Evolutionary conservation across 2,113 vertebrate species (phyloP).

Genomic region (Anoura caudifer): DNA sequence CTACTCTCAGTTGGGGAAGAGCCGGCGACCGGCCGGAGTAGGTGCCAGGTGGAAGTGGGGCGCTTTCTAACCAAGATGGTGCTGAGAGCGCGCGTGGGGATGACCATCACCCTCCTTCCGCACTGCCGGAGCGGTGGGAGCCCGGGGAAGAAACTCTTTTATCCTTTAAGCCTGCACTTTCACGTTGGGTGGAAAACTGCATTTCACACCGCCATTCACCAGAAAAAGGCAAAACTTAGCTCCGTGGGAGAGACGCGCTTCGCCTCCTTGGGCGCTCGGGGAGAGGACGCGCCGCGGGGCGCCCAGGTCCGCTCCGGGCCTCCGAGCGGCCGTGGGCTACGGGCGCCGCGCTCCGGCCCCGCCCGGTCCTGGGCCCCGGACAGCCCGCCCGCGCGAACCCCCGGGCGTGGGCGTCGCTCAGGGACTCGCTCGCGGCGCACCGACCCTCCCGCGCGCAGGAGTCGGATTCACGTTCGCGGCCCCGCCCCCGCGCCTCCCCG

Average conservation of each 20-base stretch:
- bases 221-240: neutral
- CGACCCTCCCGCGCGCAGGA: neutral
- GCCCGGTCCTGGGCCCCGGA: accelerated
- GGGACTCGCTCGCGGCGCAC: neutral
- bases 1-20: neutral
- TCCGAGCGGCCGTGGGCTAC: neutral
- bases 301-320: accelerated
- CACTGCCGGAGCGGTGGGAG: neutral
- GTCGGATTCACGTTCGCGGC: neutral
- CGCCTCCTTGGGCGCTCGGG: accelerated
- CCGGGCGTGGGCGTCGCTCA: neutral
- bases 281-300: accelerated
- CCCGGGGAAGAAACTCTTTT: neutral
- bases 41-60: neutral
- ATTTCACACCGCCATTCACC: neutral
- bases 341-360: neutral
- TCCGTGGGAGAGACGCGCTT: neutral
- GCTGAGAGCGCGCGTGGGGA: no score
- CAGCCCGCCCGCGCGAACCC: accelerated
- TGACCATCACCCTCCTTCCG: neutral
- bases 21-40: neutral
- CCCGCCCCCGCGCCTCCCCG: neutral
- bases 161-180: neutral
- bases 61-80: neutral
- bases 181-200: neutral